Conservation (phyloP, 2,113 vertebrate species). For the Toxostoma redivivum region DNA sequence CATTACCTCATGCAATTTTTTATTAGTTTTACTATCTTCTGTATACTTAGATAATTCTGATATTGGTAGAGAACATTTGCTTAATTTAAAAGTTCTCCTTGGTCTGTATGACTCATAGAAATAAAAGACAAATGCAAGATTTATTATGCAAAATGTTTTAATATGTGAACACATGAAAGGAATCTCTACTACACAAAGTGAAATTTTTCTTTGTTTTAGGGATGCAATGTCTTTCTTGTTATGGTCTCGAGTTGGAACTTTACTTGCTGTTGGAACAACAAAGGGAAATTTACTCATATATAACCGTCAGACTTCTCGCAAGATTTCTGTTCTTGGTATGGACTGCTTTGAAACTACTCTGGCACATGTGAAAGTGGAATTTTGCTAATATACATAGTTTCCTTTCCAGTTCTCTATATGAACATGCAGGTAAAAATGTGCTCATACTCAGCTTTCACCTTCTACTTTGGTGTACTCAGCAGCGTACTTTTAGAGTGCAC, state of each 20-base stretch:
- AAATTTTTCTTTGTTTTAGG: slow-evolving; percentile 67
- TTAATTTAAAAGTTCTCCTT: background rate
- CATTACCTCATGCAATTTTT: background rate
- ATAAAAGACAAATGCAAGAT: background rate
- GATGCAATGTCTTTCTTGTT: slow-evolving; percentile 91
- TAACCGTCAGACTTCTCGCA: slow-evolving; percentile 95
- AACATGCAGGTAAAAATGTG: background rate
- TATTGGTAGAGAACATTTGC: background rate
- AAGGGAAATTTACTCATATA: slow-evolving; percentile 97
- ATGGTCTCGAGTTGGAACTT: slow-evolving; percentile 88
- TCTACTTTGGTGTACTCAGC: background rate
- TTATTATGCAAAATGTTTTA: background rate
- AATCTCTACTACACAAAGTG: background rate
- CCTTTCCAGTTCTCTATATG: background rate
- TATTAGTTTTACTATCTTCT: background rate
- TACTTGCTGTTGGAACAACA: slow-evolving; percentile 90
- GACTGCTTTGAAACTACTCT: background rate
- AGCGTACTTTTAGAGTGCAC: background rate
- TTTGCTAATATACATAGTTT: background rate
- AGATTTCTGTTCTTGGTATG: slow-evolving; percentile 93
- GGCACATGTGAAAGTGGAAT: background rate
- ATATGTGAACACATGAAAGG: background rate
- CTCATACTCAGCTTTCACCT: background rate
- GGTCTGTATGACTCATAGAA: background rate
- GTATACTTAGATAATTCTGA: background rate